These are phyloP conservation scores for Penelope pileata DNA, from an alignment of 2,113 vertebrate genomes.

Conservation along the genomic window DNA sequence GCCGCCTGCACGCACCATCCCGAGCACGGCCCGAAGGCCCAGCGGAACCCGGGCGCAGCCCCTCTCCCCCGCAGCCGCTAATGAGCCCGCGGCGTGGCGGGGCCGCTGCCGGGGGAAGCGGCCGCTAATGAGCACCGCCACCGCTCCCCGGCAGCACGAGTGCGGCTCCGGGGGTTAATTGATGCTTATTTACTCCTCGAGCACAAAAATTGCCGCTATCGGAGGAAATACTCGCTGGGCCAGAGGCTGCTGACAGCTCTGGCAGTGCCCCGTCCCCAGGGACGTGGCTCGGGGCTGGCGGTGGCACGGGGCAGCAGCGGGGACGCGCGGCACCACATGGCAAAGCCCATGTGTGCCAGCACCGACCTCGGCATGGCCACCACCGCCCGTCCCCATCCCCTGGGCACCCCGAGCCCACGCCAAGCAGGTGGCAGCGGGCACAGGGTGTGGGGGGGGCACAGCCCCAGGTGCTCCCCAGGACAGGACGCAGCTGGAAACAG, in stretches of 20 bases:
- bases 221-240: neutral
- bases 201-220: neutral
- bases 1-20: too few relatives aligned
- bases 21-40: too few relatives aligned
- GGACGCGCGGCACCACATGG: too few relatives aligned
- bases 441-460: accelerated
- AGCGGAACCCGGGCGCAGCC: too few relatives aligned
- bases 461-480: neutral
- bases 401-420: neutral
- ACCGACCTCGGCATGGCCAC: neutral
- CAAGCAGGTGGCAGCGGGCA: neutral
- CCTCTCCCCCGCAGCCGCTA: neutral
- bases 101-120: neutral
- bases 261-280: accelerated
- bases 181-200: conserved; percentile 27
- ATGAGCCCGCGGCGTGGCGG: neutral
- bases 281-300: accelerated
- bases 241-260: neutral
- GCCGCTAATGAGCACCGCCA: neutral
- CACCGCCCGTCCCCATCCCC: neutral
- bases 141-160: neutral
- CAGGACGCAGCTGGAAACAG: accelerated
- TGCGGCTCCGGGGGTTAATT: conserved; percentile 32
- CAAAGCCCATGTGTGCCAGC: neutral
- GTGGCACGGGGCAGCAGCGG: too few relatives aligned